Conservation (phyloP, 2,888 invertebrate genomes). For the Myopa testacea region DNA sequence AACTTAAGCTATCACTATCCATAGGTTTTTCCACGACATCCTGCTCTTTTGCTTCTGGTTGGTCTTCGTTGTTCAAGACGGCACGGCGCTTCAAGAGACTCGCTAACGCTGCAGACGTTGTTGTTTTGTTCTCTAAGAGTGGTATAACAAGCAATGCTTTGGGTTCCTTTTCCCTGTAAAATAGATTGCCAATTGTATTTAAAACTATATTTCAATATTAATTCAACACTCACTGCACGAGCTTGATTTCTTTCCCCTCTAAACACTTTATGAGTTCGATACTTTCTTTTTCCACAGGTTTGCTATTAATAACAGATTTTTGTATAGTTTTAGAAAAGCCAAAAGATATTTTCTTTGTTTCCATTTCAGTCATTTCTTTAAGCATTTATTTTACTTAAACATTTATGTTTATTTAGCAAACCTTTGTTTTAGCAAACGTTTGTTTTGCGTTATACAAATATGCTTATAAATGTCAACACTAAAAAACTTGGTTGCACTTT, state of each 20-base stretch:
- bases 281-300: conserved; percentile 66
- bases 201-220: not conserved
- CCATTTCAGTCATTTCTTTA: conserved; percentile 66
- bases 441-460: too few species aligned
- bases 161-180: conserved; percentile 69
- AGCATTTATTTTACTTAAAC: not conserved
- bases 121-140: conserved; percentile 63
- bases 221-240: conserved; percentile 75
- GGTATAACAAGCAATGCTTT: conserved; percentile 76
- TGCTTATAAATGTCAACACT: too few species aligned
- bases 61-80: conserved; percentile 67
- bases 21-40: not conserved
- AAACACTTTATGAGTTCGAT: conserved; percentile 81
- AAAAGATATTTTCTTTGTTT: conserved; percentile 83
- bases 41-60: conserved; percentile 49
- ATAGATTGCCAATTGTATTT: not conserved
- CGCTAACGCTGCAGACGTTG: conserved; percentile 70
- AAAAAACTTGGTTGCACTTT: too few species aligned
- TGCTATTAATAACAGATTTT: conserved; percentile 68
- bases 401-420: not conserved
- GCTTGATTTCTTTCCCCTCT: conserved; percentile 81
- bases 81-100: conserved; percentile 63
- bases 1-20: conserved; percentile 38
- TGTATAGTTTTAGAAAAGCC: conserved; percentile 79
- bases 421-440: not conserved